Conservation (phyloP, 2,113 vertebrate genomes). For the Meles meles region DNA sequence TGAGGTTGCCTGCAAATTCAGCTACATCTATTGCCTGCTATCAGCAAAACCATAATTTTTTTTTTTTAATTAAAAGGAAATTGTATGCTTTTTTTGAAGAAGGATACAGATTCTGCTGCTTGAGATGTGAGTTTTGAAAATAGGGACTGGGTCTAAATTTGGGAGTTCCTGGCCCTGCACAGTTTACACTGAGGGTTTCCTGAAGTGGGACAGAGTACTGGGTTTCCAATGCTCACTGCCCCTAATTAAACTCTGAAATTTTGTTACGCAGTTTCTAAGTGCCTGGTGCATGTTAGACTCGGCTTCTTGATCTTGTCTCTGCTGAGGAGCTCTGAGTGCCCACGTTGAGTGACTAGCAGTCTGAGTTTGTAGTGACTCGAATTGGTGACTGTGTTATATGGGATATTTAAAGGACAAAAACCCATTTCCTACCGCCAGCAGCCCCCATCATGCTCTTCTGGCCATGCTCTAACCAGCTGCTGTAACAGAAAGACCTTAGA, state of each 20-base stretch:
- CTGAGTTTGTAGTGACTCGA: background rate
- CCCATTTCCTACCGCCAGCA: background rate
- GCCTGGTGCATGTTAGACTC: background rate
- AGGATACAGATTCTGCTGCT: background rate
- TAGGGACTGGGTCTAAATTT: background rate
- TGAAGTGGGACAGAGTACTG: background rate
- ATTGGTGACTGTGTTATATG: background rate
- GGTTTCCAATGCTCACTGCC: background rate
- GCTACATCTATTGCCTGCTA: background rate
- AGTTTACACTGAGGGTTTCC: background rate
- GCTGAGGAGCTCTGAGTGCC: background rate
- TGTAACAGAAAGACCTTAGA: background rate
- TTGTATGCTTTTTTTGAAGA: background rate
- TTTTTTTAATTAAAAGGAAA: background rate
- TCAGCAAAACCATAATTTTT: background rate
- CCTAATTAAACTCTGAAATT: background rate
- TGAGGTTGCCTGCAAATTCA: background rate
- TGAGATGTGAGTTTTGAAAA: background rate
- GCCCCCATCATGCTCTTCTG: background rate
- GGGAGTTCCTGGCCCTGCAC: background rate
- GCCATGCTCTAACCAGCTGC: background rate
- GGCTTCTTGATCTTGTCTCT: background rate
- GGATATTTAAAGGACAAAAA: background rate
- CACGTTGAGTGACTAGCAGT: background rate
- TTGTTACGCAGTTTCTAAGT: background rate